Evolutionary conservation across 2,888 invertebrate genomes (phyloP), one percentile per base, ranked within the genome.

Genomic region (Leuctra nigra): DNA sequence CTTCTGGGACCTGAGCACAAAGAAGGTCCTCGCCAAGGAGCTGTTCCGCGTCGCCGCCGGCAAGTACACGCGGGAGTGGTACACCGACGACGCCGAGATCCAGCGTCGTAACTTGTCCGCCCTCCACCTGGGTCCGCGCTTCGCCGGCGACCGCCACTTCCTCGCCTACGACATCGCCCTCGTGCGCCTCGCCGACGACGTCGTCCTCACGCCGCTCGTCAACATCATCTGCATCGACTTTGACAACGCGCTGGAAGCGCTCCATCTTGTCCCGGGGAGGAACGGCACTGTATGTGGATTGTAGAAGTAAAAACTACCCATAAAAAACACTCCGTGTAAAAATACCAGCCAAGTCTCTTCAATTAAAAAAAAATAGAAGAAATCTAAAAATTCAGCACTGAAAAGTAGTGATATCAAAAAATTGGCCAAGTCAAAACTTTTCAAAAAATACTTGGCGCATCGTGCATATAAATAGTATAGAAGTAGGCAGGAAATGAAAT

Each of bases 121-220:
- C 9, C n/a, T 44, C 44, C 4, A 22, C 4, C 22, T 44, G 23
- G 22, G 23, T 23, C 6, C 20, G 23, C 44, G 44, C 22, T 44
- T 23, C 23, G n/a, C n/a, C 13, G 44, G 44, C 2, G 22, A 44
- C 44, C 16, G 20, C 20, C 44, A n/a, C 9, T 22, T 22, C n/a
- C 44, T 44, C 2, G 44, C 44, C 4, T 44, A 44, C 44, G 44
- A 44, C 44, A 23, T 44, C 13, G 44, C 44, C 20, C 20, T 44
- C 11, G n/a, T 44, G n/a, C 16, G 20, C 4, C 7, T 20, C 20
- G 20, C 20, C 23, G 22, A 23, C 20, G 20, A 16, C 20, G 18
- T 44, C 22, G 11, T 44, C 2, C 22, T 44, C n/a, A 44, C 44
- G 22, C n/a, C 20, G 44, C n/a, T 23, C 1, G 22, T 44, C 44